These are phyloP conservation scores for Ardeotis arabs DNA, from an alignment of 2,113 vertebrate species.

Conservation along the genomic window DNA sequence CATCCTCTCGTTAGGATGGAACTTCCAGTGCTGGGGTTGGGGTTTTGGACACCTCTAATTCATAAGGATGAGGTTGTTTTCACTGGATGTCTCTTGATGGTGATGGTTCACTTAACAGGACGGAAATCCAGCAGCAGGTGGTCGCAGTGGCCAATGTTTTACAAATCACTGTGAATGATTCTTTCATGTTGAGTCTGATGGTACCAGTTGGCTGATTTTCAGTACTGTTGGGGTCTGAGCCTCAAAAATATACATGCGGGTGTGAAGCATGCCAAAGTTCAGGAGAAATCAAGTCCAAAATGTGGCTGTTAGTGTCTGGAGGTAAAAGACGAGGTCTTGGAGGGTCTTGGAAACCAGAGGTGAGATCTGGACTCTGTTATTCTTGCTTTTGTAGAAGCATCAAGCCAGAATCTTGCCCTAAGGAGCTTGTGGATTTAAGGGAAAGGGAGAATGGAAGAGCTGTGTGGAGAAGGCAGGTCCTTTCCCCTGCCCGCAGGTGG, in stretches of 20 bases:
- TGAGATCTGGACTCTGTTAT: not conserved
- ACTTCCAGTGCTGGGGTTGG: not conserved
- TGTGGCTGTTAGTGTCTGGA: not conserved
- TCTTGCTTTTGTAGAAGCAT: not conserved
- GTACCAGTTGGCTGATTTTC: not conserved
- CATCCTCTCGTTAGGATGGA: not conserved
- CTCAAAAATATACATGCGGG: not conserved
- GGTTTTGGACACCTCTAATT: not conserved
- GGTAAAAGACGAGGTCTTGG: not conserved
- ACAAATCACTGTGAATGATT: not conserved
- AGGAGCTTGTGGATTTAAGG: not conserved
- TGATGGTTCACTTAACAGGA: not conserved
- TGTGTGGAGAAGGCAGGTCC: not conserved
- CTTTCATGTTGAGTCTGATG: not conserved
- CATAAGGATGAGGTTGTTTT: not conserved
- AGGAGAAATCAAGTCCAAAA: not conserved
- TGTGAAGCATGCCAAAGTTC: not conserved
- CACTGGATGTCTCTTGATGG: not conserved
- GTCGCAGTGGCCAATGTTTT: not conserved
- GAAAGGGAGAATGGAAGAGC: not conserved
- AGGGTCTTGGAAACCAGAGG: not conserved
- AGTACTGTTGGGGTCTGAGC: not conserved
- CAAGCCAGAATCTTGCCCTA: not conserved
- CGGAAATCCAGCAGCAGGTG: not conserved
- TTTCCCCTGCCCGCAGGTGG: not conserved